phyloP scores from a whole-genome alignment of 2,797 vertebrate species.

The Schizopygopsis pylzovi region DNA sequence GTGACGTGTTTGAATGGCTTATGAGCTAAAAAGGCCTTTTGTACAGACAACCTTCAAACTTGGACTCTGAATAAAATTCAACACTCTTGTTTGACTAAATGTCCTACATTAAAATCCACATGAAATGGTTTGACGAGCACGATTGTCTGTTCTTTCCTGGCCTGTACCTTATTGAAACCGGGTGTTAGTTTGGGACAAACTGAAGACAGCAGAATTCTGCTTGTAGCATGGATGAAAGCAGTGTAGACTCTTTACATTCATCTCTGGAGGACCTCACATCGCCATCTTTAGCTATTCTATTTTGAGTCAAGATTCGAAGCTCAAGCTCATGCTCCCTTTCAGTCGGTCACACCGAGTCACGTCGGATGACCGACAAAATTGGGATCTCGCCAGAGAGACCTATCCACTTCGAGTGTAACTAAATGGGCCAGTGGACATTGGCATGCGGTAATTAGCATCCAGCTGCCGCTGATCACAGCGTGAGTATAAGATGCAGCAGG shows the following conservation, averaged over 20 bases:
- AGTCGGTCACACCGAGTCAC: no score
- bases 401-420: no score
- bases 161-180: not conserved
- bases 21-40: not conserved
- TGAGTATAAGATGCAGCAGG: no score
- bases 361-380: no score
- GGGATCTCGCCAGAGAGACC: no score
- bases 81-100: not conserved
- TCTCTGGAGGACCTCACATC: not conserved
- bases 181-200: not conserved
- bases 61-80: not conserved
- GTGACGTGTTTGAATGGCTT: conserved; percentile 60
- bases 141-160: not conserved
- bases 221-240: not conserved
- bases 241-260: not conserved
- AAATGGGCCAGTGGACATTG: no score
- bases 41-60: not conserved
- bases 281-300: not conserved
- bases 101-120: not conserved
- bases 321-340: not conserved
- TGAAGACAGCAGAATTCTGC: not conserved
- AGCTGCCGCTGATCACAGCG: no score
- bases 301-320: not conserved
- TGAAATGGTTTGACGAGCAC: not conserved
- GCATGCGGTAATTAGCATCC: no score